Evolutionary conservation across 2,797 vertebrate genomes (phyloP).

Genomic region (Aratinga solstitialis): DNA sequence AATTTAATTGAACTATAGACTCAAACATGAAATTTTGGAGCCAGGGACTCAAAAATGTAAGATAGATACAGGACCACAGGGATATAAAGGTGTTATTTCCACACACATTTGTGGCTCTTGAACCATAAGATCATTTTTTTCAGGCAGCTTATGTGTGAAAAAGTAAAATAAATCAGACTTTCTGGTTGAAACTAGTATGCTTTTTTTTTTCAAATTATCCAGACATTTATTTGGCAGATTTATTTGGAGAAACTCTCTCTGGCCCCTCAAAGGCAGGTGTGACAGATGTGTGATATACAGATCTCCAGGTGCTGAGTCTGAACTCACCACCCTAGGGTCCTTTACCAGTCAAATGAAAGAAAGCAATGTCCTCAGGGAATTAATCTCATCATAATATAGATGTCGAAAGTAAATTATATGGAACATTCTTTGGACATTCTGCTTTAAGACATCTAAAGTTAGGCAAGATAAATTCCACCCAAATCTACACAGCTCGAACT

Average conservation of each 20-base stretch:
- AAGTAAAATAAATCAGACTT: neutral
- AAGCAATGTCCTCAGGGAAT: neutral
- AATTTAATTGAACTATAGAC: neutral
- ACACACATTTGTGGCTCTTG: neutral
- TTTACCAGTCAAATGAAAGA: neutral
- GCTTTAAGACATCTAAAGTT: neutral
- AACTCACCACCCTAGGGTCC: neutral
- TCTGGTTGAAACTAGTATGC: neutral
- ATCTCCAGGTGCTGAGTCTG: neutral
- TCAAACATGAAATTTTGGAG: neutral
- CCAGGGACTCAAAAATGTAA: neutral
- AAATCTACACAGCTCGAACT: neutral
- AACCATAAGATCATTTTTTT: neutral
- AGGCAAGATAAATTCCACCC: neutral
- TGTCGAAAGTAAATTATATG: neutral
- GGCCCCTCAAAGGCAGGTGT: neutral
- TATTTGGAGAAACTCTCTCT: neutral
- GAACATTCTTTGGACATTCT: neutral
- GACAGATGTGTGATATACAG: neutral
- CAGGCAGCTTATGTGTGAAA: neutral
- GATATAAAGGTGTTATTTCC: neutral
- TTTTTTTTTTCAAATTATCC: neutral
- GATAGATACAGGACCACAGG: neutral
- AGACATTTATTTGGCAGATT: neutral
- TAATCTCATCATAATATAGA: neutral